Evolutionary conservation across 2,797 vertebrate genomes (phyloP), one percentile per base, ranked within the genome.

Genomic region (Meda fulgida): DNA sequence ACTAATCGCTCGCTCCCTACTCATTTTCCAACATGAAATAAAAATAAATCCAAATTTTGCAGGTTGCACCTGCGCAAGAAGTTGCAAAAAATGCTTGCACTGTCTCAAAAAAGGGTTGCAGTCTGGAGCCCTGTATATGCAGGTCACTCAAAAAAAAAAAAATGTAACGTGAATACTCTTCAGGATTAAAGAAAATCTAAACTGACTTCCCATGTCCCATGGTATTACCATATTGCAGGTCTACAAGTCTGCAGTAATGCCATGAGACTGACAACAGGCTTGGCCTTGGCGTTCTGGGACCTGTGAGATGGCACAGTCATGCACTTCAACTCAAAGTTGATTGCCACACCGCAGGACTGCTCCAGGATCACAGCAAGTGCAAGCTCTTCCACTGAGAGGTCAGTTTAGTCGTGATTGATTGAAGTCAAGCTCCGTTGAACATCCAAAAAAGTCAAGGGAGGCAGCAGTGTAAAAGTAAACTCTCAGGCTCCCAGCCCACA

Each of bases 391-490:
- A 55, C 73, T 71, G 85, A 89, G 29, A 69, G 51, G 88, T 85
- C 40, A 55, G 69, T 81, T 84, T 53, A 80, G 51, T 38, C 73
- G 81, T 67, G 87, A 86, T 67, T 82, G 86, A 87, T 80, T 89
- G 80, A 87, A 88, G 80, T 78, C 65, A 85, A 84, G 85, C 85
- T 86, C 85, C 9, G 65, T 31, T 87, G 83, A 87, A 83, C 80
- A 85, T 58, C 76, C 36, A 48, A 6, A 19, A 86, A 51, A 84
- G 67, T 21, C 81, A 60, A 55, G 48, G 55, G 81, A 66, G 80
- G n/a, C 55, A 55, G 26, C 53, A 7, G 67, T 48, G 34, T 66
- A 77, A 77, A 65, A 66, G 60, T 34, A 21, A 5, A 67, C 43
- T 48, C 48, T 55, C 63, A 26, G n/a, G 63, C 60, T 58, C 63